phyloP scores from a whole-genome alignment of 2,888 invertebrate species.

The Synergus japonicus region DNA sequence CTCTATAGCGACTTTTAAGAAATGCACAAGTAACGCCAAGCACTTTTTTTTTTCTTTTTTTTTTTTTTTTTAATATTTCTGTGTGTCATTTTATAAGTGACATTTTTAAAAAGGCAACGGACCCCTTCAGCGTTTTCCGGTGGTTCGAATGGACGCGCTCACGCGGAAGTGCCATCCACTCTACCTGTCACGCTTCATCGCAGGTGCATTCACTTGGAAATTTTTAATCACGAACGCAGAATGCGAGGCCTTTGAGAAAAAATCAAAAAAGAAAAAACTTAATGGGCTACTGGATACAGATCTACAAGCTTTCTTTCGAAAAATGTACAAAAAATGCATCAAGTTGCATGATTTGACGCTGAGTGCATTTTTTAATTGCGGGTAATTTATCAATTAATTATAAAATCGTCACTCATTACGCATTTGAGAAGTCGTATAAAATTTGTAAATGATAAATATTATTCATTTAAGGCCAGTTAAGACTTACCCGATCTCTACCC shows the following conservation, averaged over 20 bases:
- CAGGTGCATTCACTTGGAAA: slow-evolving; percentile 52
- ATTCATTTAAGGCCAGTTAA: too few relatives aligned
- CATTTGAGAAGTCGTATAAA: background rate
- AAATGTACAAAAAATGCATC: slow-evolving; percentile 33
- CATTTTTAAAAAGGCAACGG: background rate
- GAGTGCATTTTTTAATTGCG: slow-evolving; percentile 18
- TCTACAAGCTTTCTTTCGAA: background rate
- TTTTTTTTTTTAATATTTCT: background rate
- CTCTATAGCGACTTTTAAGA: too few relatives aligned
- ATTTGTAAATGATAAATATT: too few relatives aligned
- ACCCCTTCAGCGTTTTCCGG: slow-evolving; percentile 15
- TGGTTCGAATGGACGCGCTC: slow-evolving; percentile 45
- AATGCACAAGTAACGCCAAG: too few relatives aligned
- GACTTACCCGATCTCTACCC: too few relatives aligned
- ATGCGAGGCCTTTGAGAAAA: slow-evolving; percentile 11
- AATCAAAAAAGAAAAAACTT: slow-evolving; percentile 14
- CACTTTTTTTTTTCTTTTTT: background rate
- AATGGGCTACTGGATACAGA: background rate
- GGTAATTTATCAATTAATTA: slow-evolving; percentile 23
- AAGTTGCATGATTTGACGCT: slow-evolving; percentile 25
- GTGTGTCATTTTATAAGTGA: background rate
- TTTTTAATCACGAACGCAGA: slow-evolving; percentile 56
- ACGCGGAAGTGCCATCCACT: slow-evolving; percentile 40
- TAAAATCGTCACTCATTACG: background rate
- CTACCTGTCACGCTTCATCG: slow-evolving; percentile 52